These are phyloP conservation scores for Euleptes europaea DNA, from an alignment of 2,113 vertebrate species.

Conservation along the genomic window DNA sequence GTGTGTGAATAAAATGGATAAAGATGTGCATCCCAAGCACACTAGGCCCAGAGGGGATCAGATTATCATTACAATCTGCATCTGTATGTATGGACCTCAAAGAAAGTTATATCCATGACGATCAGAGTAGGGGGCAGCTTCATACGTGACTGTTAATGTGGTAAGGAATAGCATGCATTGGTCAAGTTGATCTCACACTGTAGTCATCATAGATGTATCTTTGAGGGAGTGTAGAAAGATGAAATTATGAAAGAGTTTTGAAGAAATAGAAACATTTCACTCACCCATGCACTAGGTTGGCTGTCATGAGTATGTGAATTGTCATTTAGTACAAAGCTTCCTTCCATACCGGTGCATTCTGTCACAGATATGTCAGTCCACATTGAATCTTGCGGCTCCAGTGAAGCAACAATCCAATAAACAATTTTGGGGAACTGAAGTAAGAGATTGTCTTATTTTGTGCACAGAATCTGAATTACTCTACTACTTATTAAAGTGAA, in stretches of 20 bases:
- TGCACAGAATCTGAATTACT: background rate
- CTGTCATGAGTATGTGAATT: background rate
- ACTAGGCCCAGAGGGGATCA: background rate
- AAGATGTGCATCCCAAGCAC: background rate
- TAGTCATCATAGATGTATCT: background rate
- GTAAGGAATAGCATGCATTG: too few relatives aligned
- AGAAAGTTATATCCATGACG: too few relatives aligned
- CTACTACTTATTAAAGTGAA: background rate
- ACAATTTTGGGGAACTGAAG: background rate
- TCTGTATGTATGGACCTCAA: background rate
- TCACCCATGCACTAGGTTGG: accelerated
- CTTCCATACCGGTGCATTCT: background rate
- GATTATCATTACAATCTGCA: background rate
- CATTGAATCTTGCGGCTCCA: background rate
- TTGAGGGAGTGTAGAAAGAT: background rate
- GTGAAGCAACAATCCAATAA: background rate
- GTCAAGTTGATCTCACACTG: too few relatives aligned
- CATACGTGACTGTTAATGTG: too few relatives aligned
- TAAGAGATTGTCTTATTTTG: background rate
- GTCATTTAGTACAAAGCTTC: background rate
- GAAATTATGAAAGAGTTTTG: background rate
- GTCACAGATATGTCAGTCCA: conserved; percentile 31
- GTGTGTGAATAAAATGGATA: background rate
- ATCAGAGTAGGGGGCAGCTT: too few relatives aligned
- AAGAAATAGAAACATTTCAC: background rate